Evolutionary conservation across 2,797 vertebrate genomes (phyloP).

Genomic region (Pseudochaenichthys georgianus): DNA sequence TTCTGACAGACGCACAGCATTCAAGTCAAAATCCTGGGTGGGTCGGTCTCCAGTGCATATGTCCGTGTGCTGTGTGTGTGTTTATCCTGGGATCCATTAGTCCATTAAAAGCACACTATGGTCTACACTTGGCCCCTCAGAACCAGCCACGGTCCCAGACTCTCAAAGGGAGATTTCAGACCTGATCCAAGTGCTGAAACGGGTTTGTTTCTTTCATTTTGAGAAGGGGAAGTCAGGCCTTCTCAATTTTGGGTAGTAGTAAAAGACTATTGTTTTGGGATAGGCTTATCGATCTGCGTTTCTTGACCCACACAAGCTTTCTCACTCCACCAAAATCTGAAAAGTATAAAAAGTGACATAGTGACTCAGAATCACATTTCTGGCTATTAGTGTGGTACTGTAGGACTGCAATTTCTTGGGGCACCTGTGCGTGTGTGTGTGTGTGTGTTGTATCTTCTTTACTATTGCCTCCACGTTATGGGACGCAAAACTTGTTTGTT

Average conservation of each 20-base stretch:
- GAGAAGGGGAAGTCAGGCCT: neutral
- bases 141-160: conserved; percentile 28
- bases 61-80: conserved; percentile 12
- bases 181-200: conserved; percentile 6
- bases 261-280: neutral
- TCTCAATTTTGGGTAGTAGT: neutral
- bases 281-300: neutral
- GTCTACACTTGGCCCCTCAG: conserved; percentile 65
- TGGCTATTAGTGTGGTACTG: neutral
- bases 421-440: neutral
- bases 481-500: neutral
- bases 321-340: conserved; percentile 3
- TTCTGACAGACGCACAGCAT: conserved; percentile 49
- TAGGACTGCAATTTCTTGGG: conserved; percentile 1
- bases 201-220: conserved; percentile 1
- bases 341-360: too few relatives aligned
- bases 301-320: neutral
- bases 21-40: conserved; percentile 44
- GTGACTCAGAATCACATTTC: too few relatives aligned
- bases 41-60: conserved; percentile 20
- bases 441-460: conserved; percentile 3
- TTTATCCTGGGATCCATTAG: conserved; percentile 64
- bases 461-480: conserved; percentile 18
- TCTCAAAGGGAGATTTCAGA: conserved; percentile 12
- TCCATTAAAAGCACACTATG: conserved; percentile 45